Base-by-base conservation (phyloP, 2,888 invertebrate species). In the Ashinkailepas kermadecensis region DNA sequence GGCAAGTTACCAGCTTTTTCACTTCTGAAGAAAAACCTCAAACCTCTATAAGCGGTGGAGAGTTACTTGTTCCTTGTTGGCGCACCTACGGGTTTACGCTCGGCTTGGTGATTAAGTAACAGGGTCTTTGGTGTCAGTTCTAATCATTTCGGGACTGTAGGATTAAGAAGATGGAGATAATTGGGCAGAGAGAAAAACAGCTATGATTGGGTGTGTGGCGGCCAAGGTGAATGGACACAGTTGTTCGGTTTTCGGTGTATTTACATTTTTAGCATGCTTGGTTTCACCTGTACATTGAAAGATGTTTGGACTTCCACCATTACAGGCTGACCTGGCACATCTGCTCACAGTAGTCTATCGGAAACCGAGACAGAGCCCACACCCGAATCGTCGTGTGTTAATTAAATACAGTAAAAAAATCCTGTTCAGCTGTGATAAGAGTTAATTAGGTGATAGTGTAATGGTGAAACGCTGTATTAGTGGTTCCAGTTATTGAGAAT, bases 391-490 rank as follows among this genome's bases (percentile, higher is more conserved):
- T 70, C 70, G 70, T 70, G 70, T 70, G 70, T 70, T 78, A 78
- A 78, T 78, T 78, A 78, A 78, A 54, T 78, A 78, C 78, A 57
- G 78, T 57, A 78, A 78, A 78, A 78, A 78, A 78, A 57, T 25
- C n/a, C n/a, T 78, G 78, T 78, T 57, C 21, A 78, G 54, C n/a
- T 15, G 57, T 57, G 78, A 78, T 57, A 78, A 57, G 78, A 57
- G 78, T 78, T 78, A 78, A 78, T 78, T 78, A 78, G 78, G 54
- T 57, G 78, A 78, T 78, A 78, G 57, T 57, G 78, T 78, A 78
- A 78, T 78, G 78, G 78, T 78, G n/a, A n/a, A 78, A 78, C n/a
- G 78, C 57, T 78, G 78, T 78, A 78, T 70, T 39, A 70, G 70
- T 70, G 39, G 39, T 39, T 23, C 70, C 39, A 70, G 70, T 39